A percentile compares a stretch with the other conserved stretches of the same genome.
phyloP scores from a whole-genome alignment of 2,113 vertebrate species.

The Gymnobelideus leadbeateri region DNA sequence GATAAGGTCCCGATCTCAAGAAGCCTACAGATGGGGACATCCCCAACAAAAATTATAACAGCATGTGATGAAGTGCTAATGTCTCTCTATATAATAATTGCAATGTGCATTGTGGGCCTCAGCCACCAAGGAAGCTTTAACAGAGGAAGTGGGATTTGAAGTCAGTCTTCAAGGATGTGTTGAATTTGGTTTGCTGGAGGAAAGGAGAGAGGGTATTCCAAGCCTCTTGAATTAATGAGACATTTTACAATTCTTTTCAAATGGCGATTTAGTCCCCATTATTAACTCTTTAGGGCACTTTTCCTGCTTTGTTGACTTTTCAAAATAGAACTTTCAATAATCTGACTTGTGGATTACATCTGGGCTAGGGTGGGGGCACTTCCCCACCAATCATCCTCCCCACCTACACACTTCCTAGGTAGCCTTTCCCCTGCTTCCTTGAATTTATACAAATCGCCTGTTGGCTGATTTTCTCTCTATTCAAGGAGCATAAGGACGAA shows the following conservation, averaged over 20 bases:
- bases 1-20: background rate
- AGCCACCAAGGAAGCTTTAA: conserved; percentile 1
- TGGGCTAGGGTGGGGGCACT: background rate
- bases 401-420: background rate
- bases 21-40: background rate
- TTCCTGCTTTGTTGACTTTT: background rate
- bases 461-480: background rate
- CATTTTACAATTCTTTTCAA: background rate
- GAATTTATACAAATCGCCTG: background rate
- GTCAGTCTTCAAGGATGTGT: background rate
- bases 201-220: conserved; percentile 22
- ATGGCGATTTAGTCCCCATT: background rate
- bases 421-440: background rate
- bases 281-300: background rate
- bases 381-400: background rate
- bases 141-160: background rate
- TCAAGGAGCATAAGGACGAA: background rate
- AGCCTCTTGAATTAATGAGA: background rate
- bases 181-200: background rate
- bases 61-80: background rate
- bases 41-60: background rate
- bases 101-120: background rate
- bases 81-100: background rate
- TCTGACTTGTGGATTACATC: background rate
- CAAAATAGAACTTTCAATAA: background rate